phyloP scores from a whole-genome alignment of 2,113 vertebrate species.

The Spermophilus dauricus region DNA sequence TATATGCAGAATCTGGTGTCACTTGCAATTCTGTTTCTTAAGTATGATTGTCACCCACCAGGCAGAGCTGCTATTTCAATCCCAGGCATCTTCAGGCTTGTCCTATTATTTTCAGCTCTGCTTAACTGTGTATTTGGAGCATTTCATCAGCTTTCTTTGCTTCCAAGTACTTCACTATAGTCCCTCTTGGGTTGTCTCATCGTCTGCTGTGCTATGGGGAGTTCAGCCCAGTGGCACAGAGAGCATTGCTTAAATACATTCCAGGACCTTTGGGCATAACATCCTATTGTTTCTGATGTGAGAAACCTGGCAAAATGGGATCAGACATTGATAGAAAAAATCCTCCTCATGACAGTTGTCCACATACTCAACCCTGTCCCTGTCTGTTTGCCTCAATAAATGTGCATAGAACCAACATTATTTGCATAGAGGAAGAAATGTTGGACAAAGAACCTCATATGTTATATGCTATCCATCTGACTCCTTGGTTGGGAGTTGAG shows the following conservation, averaged over 20 bases:
- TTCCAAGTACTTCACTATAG: background rate
- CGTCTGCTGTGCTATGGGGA: background rate
- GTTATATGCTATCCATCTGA: background rate
- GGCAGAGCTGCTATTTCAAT: background rate
- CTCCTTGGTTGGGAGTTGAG: background rate
- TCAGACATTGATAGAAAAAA: background rate
- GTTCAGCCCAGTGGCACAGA: background rate
- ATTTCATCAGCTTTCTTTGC: background rate
- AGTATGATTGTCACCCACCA: background rate
- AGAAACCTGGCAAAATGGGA: background rate
- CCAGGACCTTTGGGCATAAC: background rate
- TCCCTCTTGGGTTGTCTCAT: background rate
- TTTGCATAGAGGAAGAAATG: background rate
- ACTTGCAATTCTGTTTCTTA: background rate
- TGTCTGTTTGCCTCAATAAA: background rate
- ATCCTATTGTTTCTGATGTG: background rate
- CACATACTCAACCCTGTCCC: background rate
- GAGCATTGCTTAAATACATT: background rate
- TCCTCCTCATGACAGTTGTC: background rate
- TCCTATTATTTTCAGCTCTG: background rate
- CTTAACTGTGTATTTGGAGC: background rate
- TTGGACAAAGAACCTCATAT: background rate
- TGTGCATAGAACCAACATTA: background rate
- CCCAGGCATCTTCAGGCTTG: background rate
- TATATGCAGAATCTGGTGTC: background rate